Conservation (phyloP, 2,113 vertebrate genomes). For the Seriola dumerili region DNA sequence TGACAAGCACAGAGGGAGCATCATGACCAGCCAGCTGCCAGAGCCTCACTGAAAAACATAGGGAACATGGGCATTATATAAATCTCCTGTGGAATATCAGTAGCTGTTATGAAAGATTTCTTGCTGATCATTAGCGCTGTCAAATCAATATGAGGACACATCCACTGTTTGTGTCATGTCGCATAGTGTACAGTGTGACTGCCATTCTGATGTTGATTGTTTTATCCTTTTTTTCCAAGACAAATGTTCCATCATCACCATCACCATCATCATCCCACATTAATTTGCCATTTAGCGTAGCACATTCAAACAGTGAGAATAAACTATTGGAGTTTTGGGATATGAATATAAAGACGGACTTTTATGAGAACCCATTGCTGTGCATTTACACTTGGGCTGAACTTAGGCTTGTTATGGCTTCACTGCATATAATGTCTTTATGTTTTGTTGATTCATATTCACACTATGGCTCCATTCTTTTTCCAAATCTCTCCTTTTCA, state of each 20-base stretch:
- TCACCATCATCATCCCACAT: constrained; percentile 4
- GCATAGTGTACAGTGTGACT: neutral
- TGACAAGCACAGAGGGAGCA: constrained; percentile 72
- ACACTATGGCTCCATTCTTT: constrained; percentile 13
- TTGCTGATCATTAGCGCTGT: constrained; percentile 23
- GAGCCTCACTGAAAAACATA: constrained; percentile 47
- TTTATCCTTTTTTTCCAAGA: neutral
- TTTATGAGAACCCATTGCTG: constrained; percentile 9
- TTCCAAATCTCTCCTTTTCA: constrained; percentile 21
- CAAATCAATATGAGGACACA: constrained; percentile 33
- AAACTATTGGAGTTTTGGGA: constrained; percentile 5
- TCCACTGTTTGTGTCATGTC: neutral
- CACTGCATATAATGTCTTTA: constrained; percentile 14
- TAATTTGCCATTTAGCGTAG: constrained; percentile 26
- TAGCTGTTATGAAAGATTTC: constrained; percentile 35
- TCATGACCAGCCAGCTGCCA: constrained; percentile 70
- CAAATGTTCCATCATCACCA: constrained; percentile 8
- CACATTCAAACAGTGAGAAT: neutral
- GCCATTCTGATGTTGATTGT: constrained; percentile 9
- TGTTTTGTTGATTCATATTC: constrained; percentile 38
- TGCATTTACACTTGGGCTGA: constrained; percentile 21
- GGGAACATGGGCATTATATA: constrained; percentile 48
- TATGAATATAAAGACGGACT: neutral
- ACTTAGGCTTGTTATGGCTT: constrained; percentile 9
- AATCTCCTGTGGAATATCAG: constrained; percentile 52